phyloP scores from a whole-genome alignment of 2,888 invertebrate species.

The Panorpa germanica region DNA sequence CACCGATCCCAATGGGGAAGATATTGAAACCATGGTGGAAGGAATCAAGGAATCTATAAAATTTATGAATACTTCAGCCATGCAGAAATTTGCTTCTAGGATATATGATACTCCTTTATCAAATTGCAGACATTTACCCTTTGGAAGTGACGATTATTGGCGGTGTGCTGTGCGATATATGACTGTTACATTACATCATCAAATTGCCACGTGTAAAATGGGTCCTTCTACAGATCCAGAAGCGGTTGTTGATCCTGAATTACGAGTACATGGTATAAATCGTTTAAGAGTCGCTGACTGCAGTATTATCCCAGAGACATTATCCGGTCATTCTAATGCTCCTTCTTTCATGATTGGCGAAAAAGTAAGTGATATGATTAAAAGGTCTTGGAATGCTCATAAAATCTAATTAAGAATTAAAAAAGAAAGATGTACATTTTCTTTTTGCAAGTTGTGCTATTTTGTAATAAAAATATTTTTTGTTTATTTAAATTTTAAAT shows the following conservation, averaged over 20 bases:
- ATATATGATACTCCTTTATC: constrained; percentile 31
- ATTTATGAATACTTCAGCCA: constrained; percentile 34
- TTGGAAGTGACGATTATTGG: constrained; percentile 24
- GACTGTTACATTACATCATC: constrained; percentile 25
- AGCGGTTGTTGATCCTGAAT: constrained; percentile 25
- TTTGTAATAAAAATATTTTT: too few species aligned
- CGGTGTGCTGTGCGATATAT: constrained; percentile 21
- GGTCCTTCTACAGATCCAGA: constrained; percentile 21
- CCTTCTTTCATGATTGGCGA: constrained; percentile 54
- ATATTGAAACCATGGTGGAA: constrained; percentile 36
- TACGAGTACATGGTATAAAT: constrained; percentile 35
- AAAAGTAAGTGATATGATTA: constrained; percentile 47
- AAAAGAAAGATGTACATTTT: too few species aligned
- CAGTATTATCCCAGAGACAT: constrained; percentile 42
- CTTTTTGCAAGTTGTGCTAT: too few species aligned
- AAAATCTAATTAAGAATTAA: too few species aligned
- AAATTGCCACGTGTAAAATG: constrained; percentile 28
- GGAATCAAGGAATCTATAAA: constrained; percentile 39
- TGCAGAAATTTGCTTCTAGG: constrained; percentile 33
- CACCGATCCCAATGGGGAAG: constrained; percentile 35
- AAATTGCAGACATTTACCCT: constrained; percentile 13
- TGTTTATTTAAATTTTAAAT: too few species aligned
- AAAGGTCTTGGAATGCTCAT: constrained; percentile 25
- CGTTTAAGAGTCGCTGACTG: constrained; percentile 45
- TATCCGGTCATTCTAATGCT: constrained; percentile 48